phyloP scores from a whole-genome alignment of 2,113 vertebrate species.

The Serinus canaria region DNA sequence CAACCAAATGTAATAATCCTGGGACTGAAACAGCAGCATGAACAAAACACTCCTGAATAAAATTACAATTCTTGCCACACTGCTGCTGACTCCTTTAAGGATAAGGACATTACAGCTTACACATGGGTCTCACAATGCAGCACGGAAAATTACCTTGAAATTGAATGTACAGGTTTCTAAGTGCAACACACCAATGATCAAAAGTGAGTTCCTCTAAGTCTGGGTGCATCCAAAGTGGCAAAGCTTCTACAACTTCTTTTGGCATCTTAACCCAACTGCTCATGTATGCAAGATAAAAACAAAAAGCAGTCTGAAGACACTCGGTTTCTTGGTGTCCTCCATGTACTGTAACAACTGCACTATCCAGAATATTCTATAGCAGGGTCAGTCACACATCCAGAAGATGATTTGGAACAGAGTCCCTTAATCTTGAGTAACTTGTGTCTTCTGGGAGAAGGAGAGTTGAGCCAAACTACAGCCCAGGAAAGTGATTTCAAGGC shows the following conservation, averaged over 20 bases:
- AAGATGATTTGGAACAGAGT: background rate
- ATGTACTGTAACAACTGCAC: background rate
- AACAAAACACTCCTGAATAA: background rate
- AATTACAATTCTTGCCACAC: conserved; percentile 4
- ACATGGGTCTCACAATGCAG: background rate
- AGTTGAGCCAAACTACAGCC: background rate
- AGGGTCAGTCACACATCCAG: background rate
- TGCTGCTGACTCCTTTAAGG: background rate
- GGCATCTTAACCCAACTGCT: background rate
- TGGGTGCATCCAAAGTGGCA: background rate
- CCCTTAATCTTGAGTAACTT: background rate
- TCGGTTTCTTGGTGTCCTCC: background rate
- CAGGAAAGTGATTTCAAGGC: background rate
- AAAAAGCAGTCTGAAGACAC: background rate
- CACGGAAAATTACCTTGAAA: background rate
- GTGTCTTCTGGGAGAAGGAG: background rate
- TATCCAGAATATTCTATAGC: background rate
- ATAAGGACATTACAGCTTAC: background rate
- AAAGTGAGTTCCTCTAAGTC: background rate
- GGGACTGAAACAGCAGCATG: background rate
- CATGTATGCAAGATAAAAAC: background rate
- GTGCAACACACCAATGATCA: background rate
- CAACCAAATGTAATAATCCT: background rate
- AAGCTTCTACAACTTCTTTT: background rate
- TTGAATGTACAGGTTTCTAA: background rate